Base-by-base conservation (phyloP, 2,797 vertebrate species). In the Brotula barbata region DNA sequence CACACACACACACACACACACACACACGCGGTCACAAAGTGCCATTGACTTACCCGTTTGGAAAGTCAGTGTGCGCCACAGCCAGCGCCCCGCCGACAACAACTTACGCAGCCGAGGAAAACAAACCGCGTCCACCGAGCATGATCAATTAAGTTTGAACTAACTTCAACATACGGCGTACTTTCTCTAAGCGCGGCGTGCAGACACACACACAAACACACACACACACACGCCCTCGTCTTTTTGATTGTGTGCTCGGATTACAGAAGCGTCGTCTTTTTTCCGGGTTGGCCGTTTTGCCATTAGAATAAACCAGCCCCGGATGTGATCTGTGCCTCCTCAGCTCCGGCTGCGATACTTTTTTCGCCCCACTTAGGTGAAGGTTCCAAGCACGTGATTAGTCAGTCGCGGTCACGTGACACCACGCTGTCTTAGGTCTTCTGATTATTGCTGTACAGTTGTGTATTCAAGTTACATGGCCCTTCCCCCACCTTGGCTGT, bases 231-330 rank as follows among this genome's bases (percentile, higher is more conserved):
- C 66, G 31, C 47, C 41, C 34, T 47, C 28, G 69, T 66, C 8
- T 28, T 36, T 80, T 77, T 85, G 75, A 77, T 83, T 81, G 75
- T 58, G 70, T 71, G 81, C 64, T 83, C 84, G 71, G 52, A 71
- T 81, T 66, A 70, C 71, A 49, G 66, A 43, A 74, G 59, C 63
- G 57, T 69, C 69, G 73, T 75, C 80, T 78, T 80, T 82, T 90
- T 90, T 90, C 89, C 89, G 89, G 89, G 88, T 90, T 87, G 81
- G 71, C 78, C 80, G 71, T 62, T 80, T 85, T 45, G 77, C 75
- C 85, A 89, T 90, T 87, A 88, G 83, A 89, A 85, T 89, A 87
- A 90, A 90, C 89, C 89, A 89, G 50, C 89, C 90, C 90, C 90
- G 90, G 90, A 91, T 88, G 78, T 91, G 89, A 90, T 78, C 87